These are phyloP conservation scores for Dolomedes plantarius DNA, from an alignment of 2,888 invertebrate species.

Conservation along the genomic window DNA sequence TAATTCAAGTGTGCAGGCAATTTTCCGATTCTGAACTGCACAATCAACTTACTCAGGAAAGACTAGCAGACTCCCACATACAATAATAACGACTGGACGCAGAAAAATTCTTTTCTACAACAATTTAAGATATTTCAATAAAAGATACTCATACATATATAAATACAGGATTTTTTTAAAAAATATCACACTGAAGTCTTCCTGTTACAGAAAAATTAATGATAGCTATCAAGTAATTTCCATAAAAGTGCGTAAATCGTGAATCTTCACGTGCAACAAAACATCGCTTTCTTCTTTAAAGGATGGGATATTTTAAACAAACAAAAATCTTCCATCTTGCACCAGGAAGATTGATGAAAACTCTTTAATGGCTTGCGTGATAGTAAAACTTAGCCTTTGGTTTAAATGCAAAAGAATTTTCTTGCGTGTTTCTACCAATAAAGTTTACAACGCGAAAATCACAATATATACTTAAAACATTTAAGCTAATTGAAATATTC, in stretches of 20 bases:
- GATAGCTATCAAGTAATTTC: background rate
- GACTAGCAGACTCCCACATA: too few species aligned
- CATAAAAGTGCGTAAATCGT: background rate
- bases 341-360: conserved; percentile 1
- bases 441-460: background rate
- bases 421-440: background rate
- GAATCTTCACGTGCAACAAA: background rate
- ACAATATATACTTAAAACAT: background rate
- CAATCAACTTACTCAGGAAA: too few species aligned
- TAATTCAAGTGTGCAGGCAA: too few species aligned
- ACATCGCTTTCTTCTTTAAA: background rate
- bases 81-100: too few species aligned
- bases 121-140: too few species aligned
- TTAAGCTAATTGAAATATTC: background rate
- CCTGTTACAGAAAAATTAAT: too few species aligned
- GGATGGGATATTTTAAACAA: background rate
- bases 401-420: background rate
- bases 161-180: too few species aligned
- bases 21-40: too few species aligned
- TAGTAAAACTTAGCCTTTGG: background rate
- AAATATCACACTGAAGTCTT: too few species aligned
- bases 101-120: too few species aligned
- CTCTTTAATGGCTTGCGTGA: background rate
- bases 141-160: too few species aligned
- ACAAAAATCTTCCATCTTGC: background rate